These are phyloP conservation scores for Agapornis canus DNA, from an alignment of 2,797 vertebrate genomes.

Conservation along the genomic window DNA sequence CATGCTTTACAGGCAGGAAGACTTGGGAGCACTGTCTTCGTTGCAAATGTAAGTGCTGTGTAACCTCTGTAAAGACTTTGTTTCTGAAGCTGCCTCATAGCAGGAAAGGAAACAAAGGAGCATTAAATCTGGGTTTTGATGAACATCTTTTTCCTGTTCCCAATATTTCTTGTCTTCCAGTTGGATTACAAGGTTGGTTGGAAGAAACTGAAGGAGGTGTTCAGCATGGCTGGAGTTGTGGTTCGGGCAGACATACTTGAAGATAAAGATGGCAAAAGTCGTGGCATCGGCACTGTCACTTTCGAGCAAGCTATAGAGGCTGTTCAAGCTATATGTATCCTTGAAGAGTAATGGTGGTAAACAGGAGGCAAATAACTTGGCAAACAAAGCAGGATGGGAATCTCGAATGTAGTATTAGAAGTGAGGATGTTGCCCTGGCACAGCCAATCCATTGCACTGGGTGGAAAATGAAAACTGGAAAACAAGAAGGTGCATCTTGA, in stretches of 20 bases:
- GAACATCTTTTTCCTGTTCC: background rate
- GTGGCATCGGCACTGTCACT: constrained; percentile 95
- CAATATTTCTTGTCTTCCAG: constrained; percentile 65
- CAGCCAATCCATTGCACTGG: background rate
- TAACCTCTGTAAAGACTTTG: too few relatives aligned
- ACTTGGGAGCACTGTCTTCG: constrained; percentile 93
- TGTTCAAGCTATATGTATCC: constrained; percentile 98
- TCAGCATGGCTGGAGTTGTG: constrained; percentile 93
- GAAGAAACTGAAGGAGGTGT: constrained; percentile 99
- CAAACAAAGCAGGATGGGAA: background rate
- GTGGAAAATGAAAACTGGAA: fast-evolving
- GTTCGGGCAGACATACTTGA: constrained; percentile 92
- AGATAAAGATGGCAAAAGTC: constrained; percentile 97
- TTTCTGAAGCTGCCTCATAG: background rate
- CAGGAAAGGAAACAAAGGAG: fast-evolving
- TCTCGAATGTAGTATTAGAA: fast-evolving
- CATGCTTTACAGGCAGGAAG: constrained; percentile 95
- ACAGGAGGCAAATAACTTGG: fast-evolving
- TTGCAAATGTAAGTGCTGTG: constrained; percentile 88
- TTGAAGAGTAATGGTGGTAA: constrained; percentile 8
- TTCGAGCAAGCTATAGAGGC: constrained; percentile 97
- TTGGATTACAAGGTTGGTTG: constrained; percentile 98
- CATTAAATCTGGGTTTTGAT: background rate
- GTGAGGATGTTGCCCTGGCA: fast-evolving
- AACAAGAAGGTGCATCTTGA: fast-evolving